Evolutionary conservation across 2,113 vertebrate genomes (phyloP), one percentile per base, ranked within the genome.

Genomic region (Sceloporus tristichus): DNA sequence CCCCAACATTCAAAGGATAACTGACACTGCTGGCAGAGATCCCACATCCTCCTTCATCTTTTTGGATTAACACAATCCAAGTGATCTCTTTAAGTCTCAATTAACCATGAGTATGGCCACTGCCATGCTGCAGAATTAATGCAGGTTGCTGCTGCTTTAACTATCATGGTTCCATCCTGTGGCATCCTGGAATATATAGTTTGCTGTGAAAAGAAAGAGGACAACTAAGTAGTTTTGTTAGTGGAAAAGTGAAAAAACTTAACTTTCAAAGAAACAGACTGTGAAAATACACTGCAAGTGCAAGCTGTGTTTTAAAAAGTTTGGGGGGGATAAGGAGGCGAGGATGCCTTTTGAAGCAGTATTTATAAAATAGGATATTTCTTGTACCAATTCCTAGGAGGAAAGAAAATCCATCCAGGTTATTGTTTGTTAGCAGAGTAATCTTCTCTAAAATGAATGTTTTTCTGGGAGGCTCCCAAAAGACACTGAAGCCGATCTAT

Each of bases 281-380:
- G 84, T 87, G 78, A 91, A 73, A 88, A 66, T 27, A 23, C 29
- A 87, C 79, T 10, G 78, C 79, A 90, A 90, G 86, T 94, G 74
- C 27, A 81, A 82, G 40, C 40, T 70, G 56, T 68, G 62, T 79
- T 85, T 91, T 87, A 87, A 88, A 23, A 91, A 7, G 11, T 90
- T 85, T 89, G 66, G 81, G 90, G 81, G n/a, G 86, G 42, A 90
- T 87, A 90, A 91, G 88, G 40, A 42, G 71, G n/a, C 86, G 91
- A 90, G 81, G 68, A 42, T 92, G 77, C 66, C 83, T 29, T 40
- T 88, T 53, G 76, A 87, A 76, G 89, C 86, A 89, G 68, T 73
- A 93, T 86, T 91, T 92, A 79, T 91, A 93, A 94, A 88, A 82
- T 76, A 83, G 19, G 27, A 85, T 76, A 77, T 88, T 83, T 83